A percentile compares a stretch with the other conserved stretches of the same genome.
These are phyloP conservation scores for Rhinogobio ventralis DNA, from an alignment of 2,797 vertebrate species.

Conservation along the genomic window DNA sequence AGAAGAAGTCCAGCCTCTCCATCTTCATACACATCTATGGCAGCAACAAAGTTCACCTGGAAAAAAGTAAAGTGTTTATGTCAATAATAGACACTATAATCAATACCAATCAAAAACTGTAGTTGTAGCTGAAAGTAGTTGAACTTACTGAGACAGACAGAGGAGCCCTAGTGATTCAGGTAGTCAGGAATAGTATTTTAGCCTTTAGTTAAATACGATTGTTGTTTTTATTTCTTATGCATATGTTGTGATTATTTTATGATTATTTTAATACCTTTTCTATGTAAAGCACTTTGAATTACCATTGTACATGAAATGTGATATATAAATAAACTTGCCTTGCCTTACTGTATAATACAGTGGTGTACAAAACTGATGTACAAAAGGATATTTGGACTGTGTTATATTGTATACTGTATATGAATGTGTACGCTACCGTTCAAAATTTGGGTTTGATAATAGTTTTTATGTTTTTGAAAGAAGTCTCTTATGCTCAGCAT, in stretches of 20 bases:
- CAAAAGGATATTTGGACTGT: neutral
- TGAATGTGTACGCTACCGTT: neutral
- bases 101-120: neutral
- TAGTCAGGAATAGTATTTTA: no score
- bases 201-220: no score
- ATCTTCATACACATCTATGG: constrained; percentile 98
- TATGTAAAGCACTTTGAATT: no score
- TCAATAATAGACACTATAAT: neutral
- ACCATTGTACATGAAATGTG: no score
- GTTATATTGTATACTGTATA: neutral
- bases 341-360: neutral
- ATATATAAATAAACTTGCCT: no score
- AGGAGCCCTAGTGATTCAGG: no score
- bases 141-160: no score
- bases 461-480: neutral
- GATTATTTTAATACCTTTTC: no score
- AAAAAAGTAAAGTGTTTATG: constrained; percentile 65
- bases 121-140: neutral
- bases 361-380: neutral
- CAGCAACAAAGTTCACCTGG: constrained; percentile 97
- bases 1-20: constrained; percentile 94
- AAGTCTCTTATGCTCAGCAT: neutral
- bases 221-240: no score
- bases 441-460: neutral
- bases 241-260: no score